A percentile compares a stretch with the other conserved stretches of the same genome.
Evolutionary conservation across 2,113 vertebrate species (phyloP).

Genomic region (Chionis minor): DNA sequence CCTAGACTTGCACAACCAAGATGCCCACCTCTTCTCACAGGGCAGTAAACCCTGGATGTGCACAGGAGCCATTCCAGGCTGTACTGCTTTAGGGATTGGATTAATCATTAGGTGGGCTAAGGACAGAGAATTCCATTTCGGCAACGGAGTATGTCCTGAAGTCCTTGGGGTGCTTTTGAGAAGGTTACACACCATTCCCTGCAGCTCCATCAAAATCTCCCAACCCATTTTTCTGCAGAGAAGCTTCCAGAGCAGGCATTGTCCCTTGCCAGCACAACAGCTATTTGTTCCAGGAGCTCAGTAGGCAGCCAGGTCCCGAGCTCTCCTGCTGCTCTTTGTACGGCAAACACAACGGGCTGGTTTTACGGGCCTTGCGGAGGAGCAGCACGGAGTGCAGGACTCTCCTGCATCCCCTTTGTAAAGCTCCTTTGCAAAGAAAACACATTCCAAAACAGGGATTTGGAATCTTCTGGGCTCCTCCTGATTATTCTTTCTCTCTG

Average conservation of each 20-base stretch:
- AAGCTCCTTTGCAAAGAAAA: background rate
- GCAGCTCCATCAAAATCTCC: background rate
- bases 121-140: background rate
- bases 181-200: background rate
- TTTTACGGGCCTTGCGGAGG: background rate
- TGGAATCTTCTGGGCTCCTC: background rate
- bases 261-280: background rate
- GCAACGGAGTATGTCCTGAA: background rate
- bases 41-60: background rate
- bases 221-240: rapidly evolving
- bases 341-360: background rate
- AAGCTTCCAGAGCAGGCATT: background rate
- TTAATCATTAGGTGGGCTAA: background rate
- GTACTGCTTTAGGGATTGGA: background rate
- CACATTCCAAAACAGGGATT: too few relatives aligned
- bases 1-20: background rate
- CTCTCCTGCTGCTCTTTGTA: background rate
- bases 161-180: background rate
- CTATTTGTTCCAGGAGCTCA: background rate
- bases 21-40: background rate
- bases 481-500: background rate
- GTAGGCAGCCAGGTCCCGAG: background rate
- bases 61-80: background rate
- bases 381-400: background rate
- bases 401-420: background rate